Evolutionary conservation across 2,113 vertebrate species (phyloP), one percentile per base, ranked within the genome.

Genomic region (Grammomys surdaster): DNA sequence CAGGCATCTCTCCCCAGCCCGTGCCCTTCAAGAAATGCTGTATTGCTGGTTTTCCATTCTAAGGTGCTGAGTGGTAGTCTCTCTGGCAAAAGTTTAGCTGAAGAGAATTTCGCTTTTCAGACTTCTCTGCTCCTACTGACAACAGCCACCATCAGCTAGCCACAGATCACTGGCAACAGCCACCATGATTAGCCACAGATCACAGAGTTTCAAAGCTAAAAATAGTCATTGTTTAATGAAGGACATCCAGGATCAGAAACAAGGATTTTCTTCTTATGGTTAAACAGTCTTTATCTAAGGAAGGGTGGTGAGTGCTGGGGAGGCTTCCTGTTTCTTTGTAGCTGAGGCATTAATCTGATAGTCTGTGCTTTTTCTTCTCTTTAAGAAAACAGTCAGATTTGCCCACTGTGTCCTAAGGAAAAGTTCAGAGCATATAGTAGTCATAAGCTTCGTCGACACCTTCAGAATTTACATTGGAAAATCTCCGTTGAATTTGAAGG

Each of bases 401-500:
- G 99, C 97, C 99, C 99, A 0, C 97, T 99, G 92, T 99, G 99
- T 97, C 99, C 99, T 2, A 99, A 99, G 96, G 99, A 99, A 97
- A 99, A 99, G 90, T 99, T 99, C 69, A 99, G 98, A 98, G 99
- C 99, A 89, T 99, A 99, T 94, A 99, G 99, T 94, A 98, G 98
- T 97, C 99, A 99, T 96, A 99, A 99, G 86, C 99, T 99, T 40
- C 98, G 98, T 46, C 98, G 99, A 7, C 99, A 99, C 95, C 98
- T 99, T 97, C 99, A 99, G 97, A 99, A 99, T 98, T 98, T 99
- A 76, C 99, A 99, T 98, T 99, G 99, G 99, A 99, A 99, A 97
- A 99, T 99, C 95, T 99, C 99, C 77, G 99, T 99, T 95, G 99
- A 99, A 98, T 99, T 99, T 98, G 99, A 99, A 99, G 99, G 99